A percentile compares a stretch with the other conserved stretches of the same genome.
Conservation (phyloP, 2,888 invertebrate genomes). For the Frankliniella fusca region DNA sequence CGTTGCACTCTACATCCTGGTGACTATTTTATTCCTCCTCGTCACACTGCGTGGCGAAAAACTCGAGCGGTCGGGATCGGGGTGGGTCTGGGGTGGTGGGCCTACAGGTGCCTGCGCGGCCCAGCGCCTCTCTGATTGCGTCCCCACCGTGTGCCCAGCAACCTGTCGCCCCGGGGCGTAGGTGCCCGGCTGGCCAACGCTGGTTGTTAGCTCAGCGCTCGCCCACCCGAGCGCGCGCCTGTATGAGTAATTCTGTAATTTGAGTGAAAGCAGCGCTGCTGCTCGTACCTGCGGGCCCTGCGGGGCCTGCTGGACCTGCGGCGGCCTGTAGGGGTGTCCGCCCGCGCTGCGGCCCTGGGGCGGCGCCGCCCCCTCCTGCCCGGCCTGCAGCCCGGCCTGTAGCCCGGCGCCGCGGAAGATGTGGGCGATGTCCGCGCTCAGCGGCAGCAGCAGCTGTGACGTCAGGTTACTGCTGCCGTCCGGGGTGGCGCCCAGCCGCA, state of each 20-base stretch:
- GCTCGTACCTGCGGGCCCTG: too few relatives aligned
- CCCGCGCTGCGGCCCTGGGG: conserved; percentile 41
- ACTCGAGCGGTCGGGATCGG: too few relatives aligned
- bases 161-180: too few relatives aligned
- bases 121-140: too few relatives aligned
- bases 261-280: background rate
- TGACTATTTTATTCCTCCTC: too few relatives aligned
- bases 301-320: background rate
- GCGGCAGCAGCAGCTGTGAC: conserved; percentile 58
- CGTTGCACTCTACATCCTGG: too few relatives aligned
- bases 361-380: conserved; percentile 18
- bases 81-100: too few relatives aligned
- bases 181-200: too few relatives aligned
- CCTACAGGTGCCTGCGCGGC: too few relatives aligned
- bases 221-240: background rate
- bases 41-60: too few relatives aligned
- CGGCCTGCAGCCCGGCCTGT: conserved; percentile 38
- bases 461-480: conserved; percentile 48
- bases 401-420: conserved; percentile 50
- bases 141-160: too few relatives aligned
- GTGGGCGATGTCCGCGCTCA: conserved; percentile 62
- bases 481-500: conserved; percentile 46
- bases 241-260: background rate
- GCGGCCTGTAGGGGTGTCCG: conserved; percentile 40
- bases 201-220: background rate